Evolutionary conservation across 2,888 invertebrate genomes (phyloP), one percentile per base, ranked within the genome.

Genomic region (Hirudinaria manillensis): DNA sequence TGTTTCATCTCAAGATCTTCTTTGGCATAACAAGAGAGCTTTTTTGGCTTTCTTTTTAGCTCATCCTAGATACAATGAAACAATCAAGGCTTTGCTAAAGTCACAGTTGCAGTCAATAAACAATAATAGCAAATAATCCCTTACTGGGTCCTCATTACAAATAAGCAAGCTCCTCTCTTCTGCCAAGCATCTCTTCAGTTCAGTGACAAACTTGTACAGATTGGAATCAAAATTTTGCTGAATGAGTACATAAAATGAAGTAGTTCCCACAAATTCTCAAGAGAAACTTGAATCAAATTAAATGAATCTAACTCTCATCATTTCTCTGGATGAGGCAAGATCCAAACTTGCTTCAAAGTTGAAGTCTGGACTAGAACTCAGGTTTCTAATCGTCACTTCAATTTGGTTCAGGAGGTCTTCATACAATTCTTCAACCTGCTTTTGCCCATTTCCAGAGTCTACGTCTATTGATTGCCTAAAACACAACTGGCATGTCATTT

Each of bases 341-440:
- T 74, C 74, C 24, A 74, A 36, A 27, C 38, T 74, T 29, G 45
- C 45, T 56, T 74, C 74, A 66, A 74, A 66, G 45, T 74, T 66
- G 66, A 74, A 74, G 66, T 74, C 66, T 27, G 74, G 24, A 4
- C 55, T 16, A 19, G 67, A 36, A 16, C 56, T 61, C 74, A 74
- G 38, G 38, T 67, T 65, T 36, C 65, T 66, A 36, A 65, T 66
- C 38, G 51, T 67, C n/a, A n/a, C 74, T 13, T 74, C 65, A 61
- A 74, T 61, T 36, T 36, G 61, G 6, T 36, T 45, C 4, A 74
- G 21, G 24, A 74, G 66, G 27, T 74, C 74, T 45, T 74, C 45
- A 45, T 74, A 74, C 65, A 66, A 45, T 34, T 27, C 65, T 34
- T 74, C 74, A 2, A 66, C 74, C n/a, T 66, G 36, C 10, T 29